Evolutionary conservation across 2,888 invertebrate species (phyloP), one percentile per base, ranked within the genome.

Genomic region (Caenorhabditis sp.): DNA sequence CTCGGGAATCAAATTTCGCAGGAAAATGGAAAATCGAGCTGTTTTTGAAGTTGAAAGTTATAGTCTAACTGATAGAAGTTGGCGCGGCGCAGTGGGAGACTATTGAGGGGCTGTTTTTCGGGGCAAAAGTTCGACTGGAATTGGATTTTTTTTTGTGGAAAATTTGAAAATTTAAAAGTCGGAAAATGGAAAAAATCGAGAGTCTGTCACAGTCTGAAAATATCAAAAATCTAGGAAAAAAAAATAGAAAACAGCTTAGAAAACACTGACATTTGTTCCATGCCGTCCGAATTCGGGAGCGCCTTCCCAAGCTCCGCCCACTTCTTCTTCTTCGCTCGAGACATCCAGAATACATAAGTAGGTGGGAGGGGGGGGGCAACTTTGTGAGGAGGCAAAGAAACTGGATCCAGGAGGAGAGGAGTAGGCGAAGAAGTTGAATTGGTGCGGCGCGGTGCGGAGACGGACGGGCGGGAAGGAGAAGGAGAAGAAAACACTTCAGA

Each of bases 401-500:
- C 70, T 70, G 60, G 67, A 71, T 62, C 67, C 60, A 69, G 47
- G 60, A 22, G n/a, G n/a, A n/a, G n/a, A n/a, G n/a, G n/a, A n/a
- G n/a, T n/a, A n/a, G n/a, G n/a, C n/a, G 32, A 32, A 32, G 13
- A 55, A 35, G 32, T 60, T 47, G 50, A 62, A 55, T 58, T 60
- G 44, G n/a, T n/a, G n/a, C n/a, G n/a, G n/a, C n/a, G n/a, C n/a
- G n/a, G n/a, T n/a, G n/a, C n/a, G n/a, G n/a, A n/a, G n/a, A n/a
- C n/a, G n/a, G n/a, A n/a, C n/a, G n/a, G n/a, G n/a, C n/a, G n/a
- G n/a, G 58, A 60, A 24, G 55, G 56, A 47, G 55, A 40, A 51
- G 32, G 22, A 53, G 37, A 58, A 24, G 72, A 74, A 74, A 74
- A 74, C 74, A 74, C 74, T 74, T 74, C 55, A 74, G 67, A 74